phyloP scores from a whole-genome alignment of 2,888 invertebrate genomes.

The Therioaphis trifolii region DNA sequence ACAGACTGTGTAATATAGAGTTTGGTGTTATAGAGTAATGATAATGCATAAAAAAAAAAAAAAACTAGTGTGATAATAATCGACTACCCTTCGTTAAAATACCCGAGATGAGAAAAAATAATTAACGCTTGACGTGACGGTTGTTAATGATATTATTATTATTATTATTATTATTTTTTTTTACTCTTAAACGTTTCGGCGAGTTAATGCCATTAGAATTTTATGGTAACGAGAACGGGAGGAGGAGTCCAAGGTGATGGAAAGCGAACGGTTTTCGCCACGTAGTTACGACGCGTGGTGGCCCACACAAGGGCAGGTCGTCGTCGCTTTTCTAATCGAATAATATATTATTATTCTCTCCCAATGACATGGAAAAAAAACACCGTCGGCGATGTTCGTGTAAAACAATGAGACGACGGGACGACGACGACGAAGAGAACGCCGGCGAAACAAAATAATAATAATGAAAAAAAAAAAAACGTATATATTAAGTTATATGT shows the following conservation, averaged over 20 bases:
- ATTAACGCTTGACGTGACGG: neutral
- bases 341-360: neutral
- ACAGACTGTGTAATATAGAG: too few relatives aligned
- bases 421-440: neutral
- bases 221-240: neutral
- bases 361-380: conserved; percentile 8
- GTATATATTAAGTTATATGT: conserved; percentile 6
- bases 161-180: too few relatives aligned
- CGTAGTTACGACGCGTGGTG: neutral
- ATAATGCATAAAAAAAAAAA: neutral
- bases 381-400: neutral
- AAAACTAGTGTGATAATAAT: neutral
- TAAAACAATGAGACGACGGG: conserved; percentile 16
- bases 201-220: neutral
- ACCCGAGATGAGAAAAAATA: conserved; percentile 23
- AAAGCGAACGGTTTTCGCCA: conserved; percentile 32
- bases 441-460: neutral
- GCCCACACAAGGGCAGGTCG: conserved; percentile 7
- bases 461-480: neutral
- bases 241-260: conserved; percentile 40
- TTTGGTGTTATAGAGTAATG: neutral
- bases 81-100: neutral
- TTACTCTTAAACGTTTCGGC: neutral
- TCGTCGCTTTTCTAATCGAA: conserved; percentile 35
- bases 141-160: neutral